Base-by-base conservation (phyloP, 2,797 vertebrate genomes). In the Gila robusta region DNA sequence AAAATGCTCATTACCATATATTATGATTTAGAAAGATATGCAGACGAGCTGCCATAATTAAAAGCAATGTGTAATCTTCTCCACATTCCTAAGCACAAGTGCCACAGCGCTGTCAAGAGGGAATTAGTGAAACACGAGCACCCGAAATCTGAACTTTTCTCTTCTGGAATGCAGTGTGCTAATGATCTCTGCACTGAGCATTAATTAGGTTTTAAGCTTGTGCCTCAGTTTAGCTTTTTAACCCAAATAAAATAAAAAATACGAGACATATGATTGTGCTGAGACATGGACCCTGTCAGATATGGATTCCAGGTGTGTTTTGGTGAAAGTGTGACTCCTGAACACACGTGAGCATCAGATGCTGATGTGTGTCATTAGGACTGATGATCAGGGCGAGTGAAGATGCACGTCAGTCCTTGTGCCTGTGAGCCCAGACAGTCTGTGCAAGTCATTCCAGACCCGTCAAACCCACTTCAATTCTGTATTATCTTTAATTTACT, bases 1-100 rank as follows among this genome's bases (percentile, higher is more conserved):
- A 94, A 95, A 95, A 95, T 94, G 89, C 83, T 95, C 92, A 96
- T 96, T 96, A 95, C 91, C 95, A 95, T 96, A 94, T 94, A 95
- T 96, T 95, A 95, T 95, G 94, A 96, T 94, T 94, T 94, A 92
- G 92, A 91, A 93, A 92, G 93, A 93, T 94, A 96, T 96, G 94
- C 94, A 95, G 96, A 96, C 94, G 88, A 94, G 92, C 90, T 93
- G 91, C 93, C 91, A 96, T 95, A 96, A 96, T 96, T 96, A 95
- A 94, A 93, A 94, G 93, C 93, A 84, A 93, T 94, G 93, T 91
- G 92, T 95, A 94, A 95, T 95, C 94, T 95, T 94, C 84, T 80
- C 70, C 69, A 32, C 86, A 80, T 78, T 88, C 64, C 87, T 84
- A 80, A 76, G 80, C 70, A 83, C 69, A 66, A 87, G 87, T 73